Evolutionary conservation across 2,888 invertebrate species (phyloP), one percentile per base, ranked within the genome.

Genomic region (Drosophila kuntzei): DNA sequence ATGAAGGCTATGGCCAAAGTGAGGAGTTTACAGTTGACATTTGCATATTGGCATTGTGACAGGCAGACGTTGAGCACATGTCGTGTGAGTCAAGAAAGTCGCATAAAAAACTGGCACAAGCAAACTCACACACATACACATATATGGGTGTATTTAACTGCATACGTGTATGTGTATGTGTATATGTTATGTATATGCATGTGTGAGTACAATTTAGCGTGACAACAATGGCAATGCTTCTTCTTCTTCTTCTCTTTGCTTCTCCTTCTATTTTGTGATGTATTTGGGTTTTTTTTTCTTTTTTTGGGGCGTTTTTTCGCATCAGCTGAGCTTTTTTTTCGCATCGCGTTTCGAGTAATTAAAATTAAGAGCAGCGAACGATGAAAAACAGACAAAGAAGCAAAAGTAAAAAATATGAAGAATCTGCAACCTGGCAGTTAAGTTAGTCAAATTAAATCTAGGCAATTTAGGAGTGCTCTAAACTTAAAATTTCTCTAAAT

Each of bases 31-130:
- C 58, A 44, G 37, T 62, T 34, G 71, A 66, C 64, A 84, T 83
- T 87, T 83, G 79, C 83, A 87, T 83, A 85, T 68, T 79, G 68
- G 60, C 77, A 70, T 74, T 80, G 77, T 77, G 80, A 64, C 79
- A 55, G 79, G 50, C 79, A 62, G 47, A 59, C 53, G 55, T 55
- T 41, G 64, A 65, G 63, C 60, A 43, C 60, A 43, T 63, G 69
- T 58, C 58, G 50, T 49, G 61, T 55, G 51, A 73, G 60, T 55
- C 49, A 66, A 64, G 49, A 59, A 61, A 65, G 34, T 32, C 55
- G 39, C 69, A 44, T 37, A 46, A 39, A 49, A 58, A 51, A 66
- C 18, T 14, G 12, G 29, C 34, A 14, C 11, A 41, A 12, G 9
- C 12, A 44, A 36, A 37, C 18, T 25, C 46, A 25, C 37, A 11